Base-by-base conservation (phyloP, 2,113 vertebrate genomes). In the Corythoichthys haematopterus region DNA sequence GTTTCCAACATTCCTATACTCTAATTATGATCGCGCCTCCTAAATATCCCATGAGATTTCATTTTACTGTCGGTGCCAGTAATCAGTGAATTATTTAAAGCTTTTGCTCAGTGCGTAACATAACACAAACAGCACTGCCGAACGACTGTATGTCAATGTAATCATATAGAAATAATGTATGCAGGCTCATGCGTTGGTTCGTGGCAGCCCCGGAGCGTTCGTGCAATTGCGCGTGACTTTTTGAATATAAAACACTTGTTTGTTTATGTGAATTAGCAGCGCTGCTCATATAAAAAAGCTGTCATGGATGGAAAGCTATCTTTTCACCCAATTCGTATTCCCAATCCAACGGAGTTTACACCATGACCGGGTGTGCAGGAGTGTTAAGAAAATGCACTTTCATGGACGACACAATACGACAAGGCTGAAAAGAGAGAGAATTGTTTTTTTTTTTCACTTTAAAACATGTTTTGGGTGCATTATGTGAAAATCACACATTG, bases 321-420 rank as follows among this genome's bases (percentile, higher is more conserved):
- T 20, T 13, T 61, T 56, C 69, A 47, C 62, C 57, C 0, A 11
- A 36, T 69, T 70, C 43, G n/a, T 62, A 14, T 37, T 53, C 13
- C 50, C 52, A 65, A 76, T 72, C 76, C 65, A 70, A 79, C 74
- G 70, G 66, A 45, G 73, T 69, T 65, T 37, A 65, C 67, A 53
- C 36, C 58, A 16, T 74, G 64, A 69, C 48, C 59, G 66, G 65
- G 58, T 65, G 72, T 64, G 68, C 60, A 68, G 70, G 1, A 1
- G 10, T 2, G 9, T 36, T 58, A 33, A 55, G 37, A 65, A 70
- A 82, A 78, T 74, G 33, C 51, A 57, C 37, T 72, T 76, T 68
- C 38, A 56, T 65, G 64, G 72, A 66, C 14, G 16, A 51, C 2
- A 16, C 5, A 6, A 51, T 16, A 12, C 12, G 15, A 37, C 14